Base-by-base conservation (phyloP, 2,797 vertebrate species). In the Danio kyathit region DNA sequence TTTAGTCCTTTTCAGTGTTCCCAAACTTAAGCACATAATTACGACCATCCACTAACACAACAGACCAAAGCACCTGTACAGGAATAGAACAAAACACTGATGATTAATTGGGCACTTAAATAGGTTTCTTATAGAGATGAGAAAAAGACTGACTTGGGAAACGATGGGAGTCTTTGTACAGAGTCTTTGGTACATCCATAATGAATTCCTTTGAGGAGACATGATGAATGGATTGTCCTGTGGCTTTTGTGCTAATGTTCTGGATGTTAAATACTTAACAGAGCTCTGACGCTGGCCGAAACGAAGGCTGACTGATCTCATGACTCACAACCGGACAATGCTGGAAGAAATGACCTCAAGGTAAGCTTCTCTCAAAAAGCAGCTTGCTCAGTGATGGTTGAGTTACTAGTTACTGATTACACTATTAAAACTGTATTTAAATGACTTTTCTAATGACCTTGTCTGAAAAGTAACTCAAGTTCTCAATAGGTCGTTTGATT, bases 21-120 rank as follows among this genome's bases (percentile, higher is more conserved):
- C 29, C 29, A 3, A 79, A 61, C 46, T 43, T 69, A 19, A 67
- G 44, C 84, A 89, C 89, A 81, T 86, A 87, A 82, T 93, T 90
- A 87, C 81, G 84, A 88, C 87, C 17, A 6, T 86, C 84, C 90
- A 90, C 88, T 89, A 85, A 87, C 51, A 87, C 82, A 89, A 91
- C 75, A 52, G 86, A 91, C 87, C 89, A 76, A 82, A 87, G 82
- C 81, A 88, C 83, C 89, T 89, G 77, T 88, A 83, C 90, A 84
- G 88, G 90, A 94, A 89, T 86, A 89, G 86, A 86, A 88, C 90
- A 91, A 92, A 89, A 94, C 91, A 86, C 85, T 91, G 87, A 90
- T 95, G 92, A 95, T 94, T 94, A 94, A 94, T 93, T 95, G 89
- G 91, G 89, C 91, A 89, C 91, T 88, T 84, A 92, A 95, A 95